A percentile compares a stretch with the other conserved stretches of the same genome.
phyloP scores from a whole-genome alignment of 2,113 vertebrate genomes.

The Rhea pennata region DNA sequence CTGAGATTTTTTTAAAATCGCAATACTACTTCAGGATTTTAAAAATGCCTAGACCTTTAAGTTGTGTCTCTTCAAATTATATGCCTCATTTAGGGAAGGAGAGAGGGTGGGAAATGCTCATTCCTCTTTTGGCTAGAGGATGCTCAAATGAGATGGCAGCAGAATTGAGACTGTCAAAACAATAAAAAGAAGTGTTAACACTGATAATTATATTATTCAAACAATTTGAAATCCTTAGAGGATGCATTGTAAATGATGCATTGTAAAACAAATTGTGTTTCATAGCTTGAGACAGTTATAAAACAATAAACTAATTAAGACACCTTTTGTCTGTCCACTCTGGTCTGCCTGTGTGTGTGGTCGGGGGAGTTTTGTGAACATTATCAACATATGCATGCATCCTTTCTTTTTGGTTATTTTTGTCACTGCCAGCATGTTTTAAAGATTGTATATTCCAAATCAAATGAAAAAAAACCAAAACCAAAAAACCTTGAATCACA shows the following conservation, averaged over 20 bases:
- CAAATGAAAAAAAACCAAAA: neutral
- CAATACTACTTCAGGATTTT: neutral
- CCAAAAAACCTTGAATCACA: neutral
- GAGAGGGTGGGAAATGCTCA: neutral
- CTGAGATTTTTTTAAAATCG: neutral
- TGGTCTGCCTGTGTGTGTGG: neutral
- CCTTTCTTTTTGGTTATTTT: neutral
- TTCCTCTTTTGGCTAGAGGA: neutral
- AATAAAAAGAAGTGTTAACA: slow-evolving; percentile 38
- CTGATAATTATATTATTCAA: slow-evolving; percentile 38
- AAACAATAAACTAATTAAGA: slow-evolving; percentile 60
- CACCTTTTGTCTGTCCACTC: slow-evolving; percentile 7
- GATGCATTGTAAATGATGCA: slow-evolving; percentile 22
- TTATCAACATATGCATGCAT: fast-evolving
- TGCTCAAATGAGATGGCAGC: neutral
- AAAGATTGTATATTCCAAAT: neutral
- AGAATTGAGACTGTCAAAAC: slow-evolving; percentile 11
- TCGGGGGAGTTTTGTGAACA: neutral
- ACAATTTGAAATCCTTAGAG: slow-evolving; percentile 39
- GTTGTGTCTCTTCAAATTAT: neutral
- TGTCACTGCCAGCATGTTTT: neutral
- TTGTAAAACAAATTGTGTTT: slow-evolving; percentile 44
- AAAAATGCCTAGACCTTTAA: neutral
- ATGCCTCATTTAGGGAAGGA: neutral
- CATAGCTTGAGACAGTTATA: neutral